phyloP scores from a whole-genome alignment of 2,797 vertebrate species.

The Danio kyathit region DNA sequence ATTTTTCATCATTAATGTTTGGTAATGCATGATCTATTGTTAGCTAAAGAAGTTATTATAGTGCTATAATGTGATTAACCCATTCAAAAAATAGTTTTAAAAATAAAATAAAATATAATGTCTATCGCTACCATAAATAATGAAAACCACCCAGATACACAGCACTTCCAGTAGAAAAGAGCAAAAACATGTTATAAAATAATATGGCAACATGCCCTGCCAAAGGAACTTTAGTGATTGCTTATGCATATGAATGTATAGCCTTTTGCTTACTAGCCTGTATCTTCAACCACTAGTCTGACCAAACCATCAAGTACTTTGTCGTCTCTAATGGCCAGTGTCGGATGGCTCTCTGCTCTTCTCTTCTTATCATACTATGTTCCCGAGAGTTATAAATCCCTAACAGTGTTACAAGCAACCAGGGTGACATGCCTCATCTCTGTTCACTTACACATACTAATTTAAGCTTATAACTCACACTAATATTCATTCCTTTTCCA shows the following conservation, averaged over 20 bases:
- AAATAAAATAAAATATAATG: not conserved
- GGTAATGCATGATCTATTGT: too few species aligned
- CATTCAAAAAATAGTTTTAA: not conserved
- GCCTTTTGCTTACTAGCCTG: not conserved
- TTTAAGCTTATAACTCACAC: slow-evolving; percentile 13
- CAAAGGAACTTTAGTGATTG: not conserved
- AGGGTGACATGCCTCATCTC: slow-evolving; percentile 22
- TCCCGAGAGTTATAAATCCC: not conserved
- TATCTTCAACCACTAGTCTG: not conserved
- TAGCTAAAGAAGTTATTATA: too few species aligned
- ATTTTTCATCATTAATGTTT: too few species aligned
- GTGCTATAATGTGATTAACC: too few species aligned
- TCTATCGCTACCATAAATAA: not conserved
- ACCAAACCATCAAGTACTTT: not conserved
- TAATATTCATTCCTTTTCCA: not conserved
- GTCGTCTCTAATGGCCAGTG: not conserved
- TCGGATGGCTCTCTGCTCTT: not conserved
- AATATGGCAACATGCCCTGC: not conserved
- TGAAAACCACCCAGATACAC: not conserved
- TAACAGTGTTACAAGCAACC: not conserved
- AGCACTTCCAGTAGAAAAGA: slow-evolving; percentile 5
- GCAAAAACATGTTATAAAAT: not conserved
- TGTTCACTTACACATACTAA: slow-evolving; percentile 26
- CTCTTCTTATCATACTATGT: not conserved
- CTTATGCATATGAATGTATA: not conserved